Base-by-base conservation (phyloP, 2,888 invertebrate species). In the Autographa pulchrina region DNA sequence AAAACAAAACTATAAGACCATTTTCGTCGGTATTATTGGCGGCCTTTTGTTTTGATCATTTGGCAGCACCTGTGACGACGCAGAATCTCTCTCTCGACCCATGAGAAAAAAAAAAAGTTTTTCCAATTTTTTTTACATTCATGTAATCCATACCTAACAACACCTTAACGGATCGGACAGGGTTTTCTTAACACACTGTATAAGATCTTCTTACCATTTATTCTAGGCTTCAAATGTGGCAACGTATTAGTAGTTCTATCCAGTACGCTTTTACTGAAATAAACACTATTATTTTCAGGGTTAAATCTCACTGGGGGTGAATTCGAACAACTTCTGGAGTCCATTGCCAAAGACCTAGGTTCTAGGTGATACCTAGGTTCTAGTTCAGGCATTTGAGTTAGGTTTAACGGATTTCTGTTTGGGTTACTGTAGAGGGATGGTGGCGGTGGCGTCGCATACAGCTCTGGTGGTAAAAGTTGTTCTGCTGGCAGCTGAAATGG, bases 271-370 rank as follows among this genome's bases (percentile, higher is more conserved):
- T 94, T 93, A 81, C 89, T 93, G 79, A 84, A 94, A 71, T 93
- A 93, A 0, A 92, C 95, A 35, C 89, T 92, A 66, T 88, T 92
- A 4, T 69, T 85, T 11, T 94, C 94, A 0, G 92, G 85, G 69
- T 93, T 93, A 72, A 95, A 93, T 74, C 94, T 85, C 9, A 95
- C 94, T 5, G 95, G 94, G 0, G 95, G 95, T 0, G 94, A 93
- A 77, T 91, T 92, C 67, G 93, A 91, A 73, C 92, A 92, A 68
- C 92, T 92, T 38, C 93, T 88, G 7, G 90, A 88, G 77, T 92
- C 92, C 65, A 82, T 81, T 7, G 85, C 82, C 70, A 92, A 31
- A 31, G 87, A 81, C 56, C 88, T 80, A 5, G 84, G 82, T 62
- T 86, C 87, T 20, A 88, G 60, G 73, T 86, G 83, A 77, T 89